Evolutionary conservation across 2,797 vertebrate genomes (phyloP), one percentile per base, ranked within the genome.

Genomic region (Selene dorsalis): DNA sequence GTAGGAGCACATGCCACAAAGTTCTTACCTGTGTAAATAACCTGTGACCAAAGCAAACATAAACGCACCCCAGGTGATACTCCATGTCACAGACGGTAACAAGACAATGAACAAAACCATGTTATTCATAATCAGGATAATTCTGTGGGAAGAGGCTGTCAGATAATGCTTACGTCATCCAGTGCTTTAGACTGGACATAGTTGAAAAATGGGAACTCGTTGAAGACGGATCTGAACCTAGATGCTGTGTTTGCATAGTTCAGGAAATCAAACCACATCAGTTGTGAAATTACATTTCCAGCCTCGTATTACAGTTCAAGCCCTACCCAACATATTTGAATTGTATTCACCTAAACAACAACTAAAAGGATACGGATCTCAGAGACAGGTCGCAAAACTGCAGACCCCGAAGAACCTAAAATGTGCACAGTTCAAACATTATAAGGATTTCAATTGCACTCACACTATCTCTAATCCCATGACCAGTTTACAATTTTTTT

Each of bases 201-300:
- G 94, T 99, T 99, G 93, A 99, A 99, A 92, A 97, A 99, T 0
- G 98, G 98, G 81, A 99, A 99, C 74, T 97, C 96, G 70, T 92
- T 97, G 92, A 99, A 99, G 93, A 99, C 92, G 26, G 93, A 94
- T 94, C 97, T 96, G 93, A 98, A 99, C 80, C 96, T 96, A 45
- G 93, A 88, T 1, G 97, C 98, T 99, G 87, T 75, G 88, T 84
- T 85, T 58, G 76, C 11, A 61, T 79, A 16, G 87, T 94, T 95
- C 93, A 96, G 94, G 93, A 93, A 87, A 76, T 79, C 24, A 16
- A 75, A 81, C 43, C 47, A 63, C 24, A 48, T 59, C 3, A 52
- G 28, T 63, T 76, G 26, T 73, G 45, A 76, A 70, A 77, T 28
- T 43, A 2, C 20, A 72, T 64, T 73, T 14, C 35, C 75, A 32